Conservation (phyloP, 2,888 invertebrate genomes). For the Julus scanicus region DNA sequence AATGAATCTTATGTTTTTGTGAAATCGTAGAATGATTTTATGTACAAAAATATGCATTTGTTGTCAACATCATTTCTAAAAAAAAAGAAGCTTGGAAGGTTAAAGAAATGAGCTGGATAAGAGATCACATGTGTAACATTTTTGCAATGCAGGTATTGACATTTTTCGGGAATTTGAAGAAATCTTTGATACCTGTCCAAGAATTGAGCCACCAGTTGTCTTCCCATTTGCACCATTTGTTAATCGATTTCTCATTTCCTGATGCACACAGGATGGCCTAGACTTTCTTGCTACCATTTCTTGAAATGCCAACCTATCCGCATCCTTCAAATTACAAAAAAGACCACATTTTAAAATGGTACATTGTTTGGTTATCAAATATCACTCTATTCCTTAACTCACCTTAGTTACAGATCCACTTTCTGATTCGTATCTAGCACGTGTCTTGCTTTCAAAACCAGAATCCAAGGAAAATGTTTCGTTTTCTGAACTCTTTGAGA, state of each 20-base stretch:
- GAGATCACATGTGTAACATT: too few species aligned
- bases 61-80: too few species aligned
- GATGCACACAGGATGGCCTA: slow-evolving; percentile 66
- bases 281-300: slow-evolving; percentile 62
- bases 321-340: slow-evolving; percentile 55
- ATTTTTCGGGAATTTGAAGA: neutral
- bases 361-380: slow-evolving; percentile 20
- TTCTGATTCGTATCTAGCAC: slow-evolving; percentile 59
- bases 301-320: slow-evolving; percentile 61
- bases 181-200: slow-evolving; percentile 67
- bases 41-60: too few species aligned
- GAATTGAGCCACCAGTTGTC: slow-evolving; percentile 66
- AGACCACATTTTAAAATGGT: neutral
- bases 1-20: neutral
- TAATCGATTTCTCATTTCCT: slow-evolving; percentile 66
- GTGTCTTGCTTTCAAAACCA: slow-evolving; percentile 44
- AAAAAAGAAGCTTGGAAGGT: too few species aligned
- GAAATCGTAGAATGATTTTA: too few species aligned
- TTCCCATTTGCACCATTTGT: slow-evolving; percentile 55
- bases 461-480: slow-evolving; percentile 45
- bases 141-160: too few species aligned
- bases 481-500: slow-evolving; percentile 31
- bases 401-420: slow-evolving; percentile 59
- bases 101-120: too few species aligned
- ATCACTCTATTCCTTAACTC: neutral